Conservation (phyloP, 2,888 invertebrate species). For the Gisinianus flammeolus region DNA sequence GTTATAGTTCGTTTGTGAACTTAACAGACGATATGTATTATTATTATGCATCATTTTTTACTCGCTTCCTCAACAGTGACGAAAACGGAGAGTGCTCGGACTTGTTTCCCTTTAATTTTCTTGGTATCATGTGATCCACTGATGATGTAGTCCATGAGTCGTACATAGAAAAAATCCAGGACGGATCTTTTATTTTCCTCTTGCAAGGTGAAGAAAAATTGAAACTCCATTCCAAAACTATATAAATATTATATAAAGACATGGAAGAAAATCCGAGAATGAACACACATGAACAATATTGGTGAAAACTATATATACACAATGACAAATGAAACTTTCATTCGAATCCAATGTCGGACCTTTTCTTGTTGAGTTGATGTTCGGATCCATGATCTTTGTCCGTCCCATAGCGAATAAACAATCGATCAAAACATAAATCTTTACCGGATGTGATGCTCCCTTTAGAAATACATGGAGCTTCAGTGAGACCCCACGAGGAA, state of each 20-base stretch:
- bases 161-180: conserved; percentile 22
- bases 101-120: conserved; percentile 26
- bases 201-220: conserved; percentile 39
- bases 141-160: background rate
- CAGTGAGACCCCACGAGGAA: conserved; percentile 4
- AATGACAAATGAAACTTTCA: background rate
- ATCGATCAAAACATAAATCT: conserved; percentile 33
- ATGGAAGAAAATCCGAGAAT: background rate
- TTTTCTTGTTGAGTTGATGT: conserved; percentile 13
- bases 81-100: conserved; percentile 34
- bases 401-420: conserved; percentile 29
- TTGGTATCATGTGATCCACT: background rate
- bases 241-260: background rate
- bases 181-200: background rate
- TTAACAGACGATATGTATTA: no score
- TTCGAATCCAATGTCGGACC: background rate
- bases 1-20: no score
- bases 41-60: no score
- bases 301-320: no score
- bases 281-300: background rate
- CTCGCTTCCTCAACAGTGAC: conserved; percentile 32
- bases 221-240: conserved; percentile 40
- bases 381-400: conserved; percentile 21
- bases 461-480: conserved; percentile 33
- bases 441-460: conserved; percentile 28